phyloP scores from a whole-genome alignment of 92 coral and sea anemone genomes.

The Phymanthus crucifer region DNA sequence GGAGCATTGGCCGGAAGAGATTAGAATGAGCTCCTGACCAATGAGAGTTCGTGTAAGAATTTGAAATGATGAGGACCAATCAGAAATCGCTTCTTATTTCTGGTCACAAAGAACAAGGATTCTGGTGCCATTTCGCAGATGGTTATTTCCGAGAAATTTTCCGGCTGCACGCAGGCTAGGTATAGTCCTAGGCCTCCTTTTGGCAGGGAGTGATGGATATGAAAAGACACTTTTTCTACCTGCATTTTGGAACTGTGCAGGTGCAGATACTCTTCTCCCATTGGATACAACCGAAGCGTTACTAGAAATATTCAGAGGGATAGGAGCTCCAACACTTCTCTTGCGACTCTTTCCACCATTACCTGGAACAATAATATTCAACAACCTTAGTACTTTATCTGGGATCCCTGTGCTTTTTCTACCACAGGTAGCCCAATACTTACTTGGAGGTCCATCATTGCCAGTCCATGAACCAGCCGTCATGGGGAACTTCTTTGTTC shows the following conservation, averaged over 20 bases:
- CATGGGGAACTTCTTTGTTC: constrained; percentile 96
- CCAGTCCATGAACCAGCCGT: constrained; percentile 99
- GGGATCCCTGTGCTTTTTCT: neutral
- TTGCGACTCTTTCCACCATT: constrained; percentile 56
- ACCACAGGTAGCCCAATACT: neutral
- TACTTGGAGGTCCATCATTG: constrained; percentile 77
- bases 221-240: constrained; percentile 31
- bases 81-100: too few relatives aligned
- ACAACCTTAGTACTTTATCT: neutral
- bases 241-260: constrained; percentile 80
- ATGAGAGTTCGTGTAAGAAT: too few relatives aligned
- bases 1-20: too few relatives aligned
- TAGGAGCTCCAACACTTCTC: constrained; percentile 60
- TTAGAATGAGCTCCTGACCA: too few relatives aligned
- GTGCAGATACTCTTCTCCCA: constrained; percentile 84
- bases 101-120: too few relatives aligned
- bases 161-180: too few relatives aligned
- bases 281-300: constrained; percentile 63
- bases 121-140: too few relatives aligned
- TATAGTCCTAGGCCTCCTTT: too few relatives aligned
- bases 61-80: too few relatives aligned
- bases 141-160: too few relatives aligned
- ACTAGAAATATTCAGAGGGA: constrained; percentile 50
- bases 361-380: neutral
- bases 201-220: neutral